Conservation (phyloP, 2,113 vertebrate genomes). For the Perognathus longimembris region DNA sequence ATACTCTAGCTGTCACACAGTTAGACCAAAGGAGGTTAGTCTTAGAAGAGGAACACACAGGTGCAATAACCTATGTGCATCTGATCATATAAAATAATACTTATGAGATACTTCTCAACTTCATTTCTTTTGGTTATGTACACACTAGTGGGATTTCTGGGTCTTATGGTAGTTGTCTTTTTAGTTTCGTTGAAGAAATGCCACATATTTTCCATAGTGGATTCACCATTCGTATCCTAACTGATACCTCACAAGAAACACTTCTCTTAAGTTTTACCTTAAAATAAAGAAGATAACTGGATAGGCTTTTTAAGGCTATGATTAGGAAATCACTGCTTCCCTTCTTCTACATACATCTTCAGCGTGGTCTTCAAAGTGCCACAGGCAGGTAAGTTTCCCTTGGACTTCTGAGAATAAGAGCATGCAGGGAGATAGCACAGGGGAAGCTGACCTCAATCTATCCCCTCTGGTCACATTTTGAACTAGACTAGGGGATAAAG, state of each 20-base stretch:
- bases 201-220: background rate
- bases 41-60: too few relatives aligned
- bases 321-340: background rate
- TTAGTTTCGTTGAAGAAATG: background rate
- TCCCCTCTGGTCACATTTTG: background rate
- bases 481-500: background rate
- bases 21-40: too few relatives aligned
- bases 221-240: background rate
- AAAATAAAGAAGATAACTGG: background rate
- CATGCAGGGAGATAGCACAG: background rate
- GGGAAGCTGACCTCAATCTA: background rate
- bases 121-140: background rate
- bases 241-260: background rate
- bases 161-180: too few relatives aligned
- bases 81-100: too few relatives aligned
- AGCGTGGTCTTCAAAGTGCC: background rate
- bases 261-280: background rate
- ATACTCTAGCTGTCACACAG: too few relatives aligned
- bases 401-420: background rate
- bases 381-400: background rate
- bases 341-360: background rate
- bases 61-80: too few relatives aligned
- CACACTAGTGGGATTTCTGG: background rate
- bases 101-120: background rate
- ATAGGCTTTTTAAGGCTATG: background rate